Conservation (phyloP, 2,113 vertebrate species). For the Oophaga pumilio region DNA sequence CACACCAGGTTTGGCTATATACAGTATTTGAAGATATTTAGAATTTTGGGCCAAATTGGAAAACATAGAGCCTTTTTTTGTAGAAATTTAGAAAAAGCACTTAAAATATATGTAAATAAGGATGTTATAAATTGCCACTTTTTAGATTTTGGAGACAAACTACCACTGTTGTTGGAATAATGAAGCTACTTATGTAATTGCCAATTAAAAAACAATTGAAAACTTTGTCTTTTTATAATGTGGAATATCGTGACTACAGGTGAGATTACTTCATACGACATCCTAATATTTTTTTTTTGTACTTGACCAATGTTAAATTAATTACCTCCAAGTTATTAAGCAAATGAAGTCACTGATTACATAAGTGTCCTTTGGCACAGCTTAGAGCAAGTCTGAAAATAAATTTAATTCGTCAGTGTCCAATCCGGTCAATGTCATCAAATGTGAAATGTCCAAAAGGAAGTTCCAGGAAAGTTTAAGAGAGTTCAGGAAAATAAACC, state of each 20-base stretch:
- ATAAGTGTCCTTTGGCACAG: background rate
- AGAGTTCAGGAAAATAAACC: background rate
- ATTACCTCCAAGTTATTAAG: background rate
- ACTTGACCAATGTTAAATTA: background rate
- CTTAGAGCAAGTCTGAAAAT: background rate
- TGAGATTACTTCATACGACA: background rate
- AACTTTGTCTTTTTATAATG: too few species aligned
- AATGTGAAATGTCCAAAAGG: slow-evolving; percentile 5
- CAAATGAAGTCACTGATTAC: background rate
- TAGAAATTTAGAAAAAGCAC: too few species aligned
- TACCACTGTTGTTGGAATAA: too few species aligned
- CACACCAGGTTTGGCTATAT: too few species aligned
- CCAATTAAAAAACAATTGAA: too few species aligned
- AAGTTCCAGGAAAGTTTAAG: background rate
- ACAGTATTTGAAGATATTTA: too few species aligned
- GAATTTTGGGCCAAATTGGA: too few species aligned
- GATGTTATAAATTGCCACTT: too few species aligned
- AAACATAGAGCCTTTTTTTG: too few species aligned
- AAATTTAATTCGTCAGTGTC: slow-evolving; percentile 3
- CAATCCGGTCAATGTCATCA: slow-evolving; percentile 5
- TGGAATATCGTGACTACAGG: background rate
- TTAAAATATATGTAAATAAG: too few species aligned
- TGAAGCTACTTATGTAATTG: too few species aligned
- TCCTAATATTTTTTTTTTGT: background rate
- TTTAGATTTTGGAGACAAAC: too few species aligned